These are phyloP conservation scores for Lycodopsis pacificus DNA, from an alignment of 2,797 vertebrate genomes.

Conservation along the genomic window DNA sequence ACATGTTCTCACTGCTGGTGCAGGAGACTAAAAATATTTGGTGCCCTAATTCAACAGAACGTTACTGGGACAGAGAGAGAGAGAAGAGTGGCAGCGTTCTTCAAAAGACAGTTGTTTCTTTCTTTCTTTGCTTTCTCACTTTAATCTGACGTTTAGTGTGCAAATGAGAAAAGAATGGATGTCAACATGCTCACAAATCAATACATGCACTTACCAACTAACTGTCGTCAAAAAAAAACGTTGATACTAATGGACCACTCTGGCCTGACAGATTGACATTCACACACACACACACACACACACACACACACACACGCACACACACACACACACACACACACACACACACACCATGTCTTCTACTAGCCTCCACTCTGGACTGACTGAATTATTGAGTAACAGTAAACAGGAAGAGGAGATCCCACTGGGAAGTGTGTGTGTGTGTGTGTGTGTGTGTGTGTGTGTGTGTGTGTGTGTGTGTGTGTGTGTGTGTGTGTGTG, in stretches of 20 bases:
- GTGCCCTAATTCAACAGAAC: slow-evolving; percentile 66
- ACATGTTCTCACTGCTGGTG: slow-evolving; percentile 37
- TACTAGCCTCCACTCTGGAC: slow-evolving; percentile 61
- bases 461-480: slow-evolving; percentile 11
- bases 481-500: slow-evolving; percentile 16
- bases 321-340: slow-evolving; percentile 9
- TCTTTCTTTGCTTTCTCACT: slow-evolving; percentile 24
- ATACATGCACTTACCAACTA: slow-evolving; percentile 78
- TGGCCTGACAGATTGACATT: slow-evolving; percentile 33
- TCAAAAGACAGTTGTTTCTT: slow-evolving; percentile 31
- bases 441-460: slow-evolving; percentile 11
- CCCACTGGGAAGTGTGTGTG: slow-evolving; percentile 50
- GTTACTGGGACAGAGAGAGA: slow-evolving; percentile 46
- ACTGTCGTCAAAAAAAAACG: slow-evolving; percentile 67
- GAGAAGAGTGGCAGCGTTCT: slow-evolving; percentile 17
- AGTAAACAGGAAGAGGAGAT: slow-evolving; percentile 76
- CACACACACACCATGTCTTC: slow-evolving; percentile 16
- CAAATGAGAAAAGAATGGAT: slow-evolving; percentile 55
- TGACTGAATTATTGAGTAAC: slow-evolving; percentile 76
- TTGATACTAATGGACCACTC: slow-evolving; percentile 79
- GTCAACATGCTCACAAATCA: slow-evolving; percentile 71
- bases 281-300: slow-evolving; percentile 31
- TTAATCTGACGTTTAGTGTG: slow-evolving; percentile 47
- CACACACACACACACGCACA: slow-evolving; percentile 8
- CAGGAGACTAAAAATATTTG: slow-evolving; percentile 65